A percentile compares a stretch with the other conserved stretches of the same genome.
phyloP scores from a whole-genome alignment of 2,113 vertebrate genomes.

The Alosa alosa region DNA sequence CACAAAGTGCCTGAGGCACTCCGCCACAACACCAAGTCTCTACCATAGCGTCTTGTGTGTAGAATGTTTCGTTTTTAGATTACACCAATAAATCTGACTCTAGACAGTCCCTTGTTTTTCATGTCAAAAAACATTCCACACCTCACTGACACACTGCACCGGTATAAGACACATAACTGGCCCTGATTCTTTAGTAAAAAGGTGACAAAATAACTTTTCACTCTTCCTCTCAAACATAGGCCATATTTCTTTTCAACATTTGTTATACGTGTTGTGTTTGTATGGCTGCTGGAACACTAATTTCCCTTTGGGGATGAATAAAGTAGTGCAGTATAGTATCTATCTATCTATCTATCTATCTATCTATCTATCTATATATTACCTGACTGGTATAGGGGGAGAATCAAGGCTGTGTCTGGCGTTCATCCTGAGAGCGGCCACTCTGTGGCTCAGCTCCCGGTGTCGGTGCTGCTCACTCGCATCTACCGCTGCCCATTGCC shows the following conservation, averaged over 20 bases:
- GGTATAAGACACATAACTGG: neutral
- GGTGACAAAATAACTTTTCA: neutral
- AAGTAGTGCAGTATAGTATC: no score
- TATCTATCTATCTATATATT: neutral
- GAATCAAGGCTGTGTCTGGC: neutral
- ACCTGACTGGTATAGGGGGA: neutral
- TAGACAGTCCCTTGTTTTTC: neutral
- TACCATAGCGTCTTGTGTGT: neutral
- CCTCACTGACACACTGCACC: neutral
- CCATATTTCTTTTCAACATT: neutral
- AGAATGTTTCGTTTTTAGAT: neutral
- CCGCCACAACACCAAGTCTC: neutral
- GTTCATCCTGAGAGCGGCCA: neutral
- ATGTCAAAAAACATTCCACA: neutral
- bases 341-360: no score
- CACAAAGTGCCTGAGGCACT: neutral
- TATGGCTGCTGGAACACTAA: no score
- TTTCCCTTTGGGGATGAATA: no score
- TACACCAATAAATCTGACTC: neutral
- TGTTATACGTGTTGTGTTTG: no score
- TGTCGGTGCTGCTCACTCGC: neutral
- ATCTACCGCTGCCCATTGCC: neutral
- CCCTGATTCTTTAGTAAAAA: neutral
- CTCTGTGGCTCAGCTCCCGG: neutral
- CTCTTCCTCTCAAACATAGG: neutral